phyloP scores from a whole-genome alignment of 2,113 vertebrate genomes.

The Cheilinus undulatus region DNA sequence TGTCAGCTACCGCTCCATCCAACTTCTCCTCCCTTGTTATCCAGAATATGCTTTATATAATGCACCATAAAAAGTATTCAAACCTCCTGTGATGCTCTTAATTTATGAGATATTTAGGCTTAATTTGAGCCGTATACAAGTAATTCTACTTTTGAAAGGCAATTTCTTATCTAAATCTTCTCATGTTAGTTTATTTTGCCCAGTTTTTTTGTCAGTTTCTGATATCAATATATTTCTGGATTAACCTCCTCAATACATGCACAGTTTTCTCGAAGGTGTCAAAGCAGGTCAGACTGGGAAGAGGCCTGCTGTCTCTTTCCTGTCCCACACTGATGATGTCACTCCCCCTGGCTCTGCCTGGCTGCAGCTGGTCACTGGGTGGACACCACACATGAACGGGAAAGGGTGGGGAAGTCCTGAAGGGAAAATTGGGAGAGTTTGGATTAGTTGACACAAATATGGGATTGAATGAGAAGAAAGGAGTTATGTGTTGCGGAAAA shows the following conservation, averaged over 20 bases:
- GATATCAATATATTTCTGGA: no score
- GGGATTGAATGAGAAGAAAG: conserved; percentile 39
- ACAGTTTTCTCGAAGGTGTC: conserved; percentile 20
- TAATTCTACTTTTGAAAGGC: neutral
- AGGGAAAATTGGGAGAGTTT: conserved; percentile 11
- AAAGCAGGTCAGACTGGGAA: conserved; percentile 7
- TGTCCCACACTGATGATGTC: conserved; percentile 52
- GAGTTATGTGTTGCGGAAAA: conserved; percentile 16
- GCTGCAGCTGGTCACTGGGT: conserved; percentile 63
- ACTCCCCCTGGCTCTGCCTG: conserved; percentile 35
- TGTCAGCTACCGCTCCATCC: conserved; percentile 41
- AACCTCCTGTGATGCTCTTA: neutral
- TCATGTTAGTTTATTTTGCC: no score
- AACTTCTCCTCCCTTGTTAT: conserved; percentile 39
- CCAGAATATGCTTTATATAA: neutral
- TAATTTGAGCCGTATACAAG: neutral
- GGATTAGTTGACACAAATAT: conserved; percentile 27
- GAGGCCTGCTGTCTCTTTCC: conserved; percentile 24
- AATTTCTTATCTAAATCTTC: neutral
- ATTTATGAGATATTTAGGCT: neutral
- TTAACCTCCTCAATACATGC: neutral
- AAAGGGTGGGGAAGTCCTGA: conserved; percentile 57
- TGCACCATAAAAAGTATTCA: neutral
- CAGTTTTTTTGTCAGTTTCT: no score
- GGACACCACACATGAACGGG: conserved; percentile 53